Conservation (phyloP, 2,113 vertebrate species). For the Ammodytes dubius region DNA sequence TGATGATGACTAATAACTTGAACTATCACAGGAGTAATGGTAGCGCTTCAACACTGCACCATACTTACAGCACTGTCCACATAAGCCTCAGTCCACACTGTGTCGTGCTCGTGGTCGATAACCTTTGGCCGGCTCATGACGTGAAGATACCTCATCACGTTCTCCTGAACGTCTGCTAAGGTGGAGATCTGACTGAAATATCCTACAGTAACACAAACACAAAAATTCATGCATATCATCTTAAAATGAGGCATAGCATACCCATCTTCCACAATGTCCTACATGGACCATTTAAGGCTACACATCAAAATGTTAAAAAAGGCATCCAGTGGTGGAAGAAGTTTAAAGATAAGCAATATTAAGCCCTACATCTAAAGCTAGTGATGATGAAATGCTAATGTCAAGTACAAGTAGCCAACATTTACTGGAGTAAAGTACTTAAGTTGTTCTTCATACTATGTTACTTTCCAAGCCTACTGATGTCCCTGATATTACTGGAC, state of each 20-base stretch:
- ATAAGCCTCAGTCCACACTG: conserved; percentile 97
- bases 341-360: neutral
- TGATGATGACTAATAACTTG: neutral
- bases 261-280: neutral
- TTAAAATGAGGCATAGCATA: neutral
- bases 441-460: too few species aligned
- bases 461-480: neutral
- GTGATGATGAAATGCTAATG: neutral
- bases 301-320: neutral
- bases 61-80: conserved; percentile 96
- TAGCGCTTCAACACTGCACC: neutral
- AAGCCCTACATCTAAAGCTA: neutral
- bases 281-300: neutral
- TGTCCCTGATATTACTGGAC: conserved; percentile 10
- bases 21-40: neutral
- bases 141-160: conserved; percentile 98
- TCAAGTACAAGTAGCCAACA: neutral
- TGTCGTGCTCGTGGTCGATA: conserved; percentile 97
- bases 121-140: conserved; percentile 98
- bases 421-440: neutral
- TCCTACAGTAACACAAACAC: conserved; percentile 82
- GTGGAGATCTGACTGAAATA: conserved; percentile 99
- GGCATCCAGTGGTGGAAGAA: neutral
- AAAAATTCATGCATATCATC: neutral
- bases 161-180: conserved; percentile 96